A percentile compares a stretch with the other conserved stretches of the same genome.
phyloP scores from a whole-genome alignment of 2,113 vertebrate species.

The Todiramphus chloris region DNA sequence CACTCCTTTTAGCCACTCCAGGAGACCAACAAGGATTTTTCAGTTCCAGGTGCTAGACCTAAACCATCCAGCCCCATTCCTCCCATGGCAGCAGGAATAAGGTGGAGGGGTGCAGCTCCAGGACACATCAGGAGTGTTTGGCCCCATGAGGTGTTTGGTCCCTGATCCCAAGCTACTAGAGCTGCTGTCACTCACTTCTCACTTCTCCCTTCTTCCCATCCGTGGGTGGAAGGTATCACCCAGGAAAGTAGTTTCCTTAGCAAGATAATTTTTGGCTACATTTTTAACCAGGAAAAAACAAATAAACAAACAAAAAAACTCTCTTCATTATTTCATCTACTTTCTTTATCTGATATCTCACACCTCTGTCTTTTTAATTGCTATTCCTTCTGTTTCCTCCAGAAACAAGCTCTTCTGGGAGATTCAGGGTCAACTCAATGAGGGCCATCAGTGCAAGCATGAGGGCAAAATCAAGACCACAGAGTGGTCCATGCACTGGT shows the following conservation, averaged over 20 bases:
- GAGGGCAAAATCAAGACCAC: neutral
- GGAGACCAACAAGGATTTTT: neutral
- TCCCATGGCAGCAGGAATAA: fast-evolving
- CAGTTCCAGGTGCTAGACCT: neutral
- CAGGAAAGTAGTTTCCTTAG: neutral
- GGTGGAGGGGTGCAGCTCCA: neutral
- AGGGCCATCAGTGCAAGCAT: neutral
- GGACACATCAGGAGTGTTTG: neutral
- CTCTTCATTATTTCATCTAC: neutral
- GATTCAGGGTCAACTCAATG: neutral
- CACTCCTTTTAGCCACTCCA: neutral
- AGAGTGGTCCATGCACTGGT: fast-evolving
- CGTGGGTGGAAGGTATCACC: fast-evolving
- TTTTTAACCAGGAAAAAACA: neutral
- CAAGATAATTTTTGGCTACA: neutral
- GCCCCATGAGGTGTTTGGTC: neutral
- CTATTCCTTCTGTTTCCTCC: neutral
- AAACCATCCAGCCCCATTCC: neutral
- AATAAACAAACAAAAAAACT: neutral
- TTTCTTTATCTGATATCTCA: neutral
- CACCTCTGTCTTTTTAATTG: neutral
- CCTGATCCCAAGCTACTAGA: neutral
- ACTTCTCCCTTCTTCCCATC: neutral
- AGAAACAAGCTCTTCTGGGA: neutral
- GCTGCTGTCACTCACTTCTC: fast-evolving